These are phyloP conservation scores for Peromyscus californicus DNA, from an alignment of 2,113 vertebrate genomes.

Conservation along the genomic window DNA sequence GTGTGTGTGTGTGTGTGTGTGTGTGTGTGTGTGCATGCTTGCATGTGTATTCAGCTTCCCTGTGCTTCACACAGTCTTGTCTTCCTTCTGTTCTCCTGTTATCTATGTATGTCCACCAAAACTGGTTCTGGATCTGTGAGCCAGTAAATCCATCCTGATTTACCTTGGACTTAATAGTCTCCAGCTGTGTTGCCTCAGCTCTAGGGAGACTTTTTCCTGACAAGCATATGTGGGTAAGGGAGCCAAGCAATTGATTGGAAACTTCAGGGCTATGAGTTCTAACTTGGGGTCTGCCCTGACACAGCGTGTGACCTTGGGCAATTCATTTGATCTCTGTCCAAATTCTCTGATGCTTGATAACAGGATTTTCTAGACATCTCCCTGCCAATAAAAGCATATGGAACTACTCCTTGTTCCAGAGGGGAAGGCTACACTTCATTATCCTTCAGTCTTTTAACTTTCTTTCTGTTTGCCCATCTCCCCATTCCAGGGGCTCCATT, in stretches of 20 bases:
- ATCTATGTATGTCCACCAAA: background rate
- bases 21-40: background rate
- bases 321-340: constrained; percentile 84
- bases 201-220: constrained; percentile 73
- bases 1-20: background rate
- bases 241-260: constrained; percentile 79
- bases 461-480: constrained; percentile 61
- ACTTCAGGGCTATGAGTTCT: constrained; percentile 80
- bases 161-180: constrained; percentile 71
- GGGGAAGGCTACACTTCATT: constrained; percentile 73
- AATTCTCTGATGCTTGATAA: constrained; percentile 80
- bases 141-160: constrained; percentile 62
- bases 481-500: background rate
- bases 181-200: constrained; percentile 75
- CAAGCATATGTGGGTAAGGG: constrained; percentile 70
- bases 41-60: background rate
- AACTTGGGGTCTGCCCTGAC: constrained; percentile 76
- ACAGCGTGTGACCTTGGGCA: constrained; percentile 77
- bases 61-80: background rate
- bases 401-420: constrained; percentile 59
- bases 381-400: constrained; percentile 62
- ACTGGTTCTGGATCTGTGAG: constrained; percentile 63
- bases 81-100: background rate
- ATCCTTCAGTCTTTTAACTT: constrained; percentile 60
- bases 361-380: constrained; percentile 79